Evolutionary conservation across 2,888 invertebrate species (phyloP).

Genomic region (Cantharis nigra): DNA sequence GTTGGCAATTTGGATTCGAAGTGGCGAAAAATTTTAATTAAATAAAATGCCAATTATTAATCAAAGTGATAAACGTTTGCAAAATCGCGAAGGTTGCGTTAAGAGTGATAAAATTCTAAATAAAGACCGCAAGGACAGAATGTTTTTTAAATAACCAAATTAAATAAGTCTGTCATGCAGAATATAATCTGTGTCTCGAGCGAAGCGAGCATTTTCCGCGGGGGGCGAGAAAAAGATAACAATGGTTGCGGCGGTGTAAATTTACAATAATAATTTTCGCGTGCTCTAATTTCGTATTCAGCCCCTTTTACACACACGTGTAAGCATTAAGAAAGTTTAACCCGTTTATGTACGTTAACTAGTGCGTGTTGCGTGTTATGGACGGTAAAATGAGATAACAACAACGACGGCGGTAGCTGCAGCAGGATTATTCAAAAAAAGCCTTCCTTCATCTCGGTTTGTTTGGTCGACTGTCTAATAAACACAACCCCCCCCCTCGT

Average conservation of each 20-base stretch:
- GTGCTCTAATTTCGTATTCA: slow-evolving; percentile 9
- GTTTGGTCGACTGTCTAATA: neutral
- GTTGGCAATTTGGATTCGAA: neutral
- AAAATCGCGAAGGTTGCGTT: neutral
- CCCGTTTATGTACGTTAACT: slow-evolving; percentile 12
- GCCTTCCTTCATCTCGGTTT: neutral
- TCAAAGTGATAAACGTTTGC: neutral
- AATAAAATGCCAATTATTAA: neutral
- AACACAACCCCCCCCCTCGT: neutral
- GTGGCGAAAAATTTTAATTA: neutral
- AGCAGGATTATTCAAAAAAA: neutral
- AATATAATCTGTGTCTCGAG: neutral
- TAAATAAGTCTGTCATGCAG: neutral
- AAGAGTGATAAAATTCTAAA: neutral
- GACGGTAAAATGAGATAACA: neutral
- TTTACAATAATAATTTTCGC: neutral
- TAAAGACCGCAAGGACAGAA: neutral
- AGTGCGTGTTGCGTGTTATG: slow-evolving; percentile 3
- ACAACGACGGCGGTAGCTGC: neutral
- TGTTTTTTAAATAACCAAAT: neutral
- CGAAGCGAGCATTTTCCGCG: neutral
- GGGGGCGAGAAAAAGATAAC: neutral
- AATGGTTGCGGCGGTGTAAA: neutral
- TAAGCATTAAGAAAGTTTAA: slow-evolving; percentile 14
- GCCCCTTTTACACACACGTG: slow-evolving; percentile 13